Evolutionary conservation across 2,888 invertebrate species (phyloP), one percentile per base, ranked within the genome.

Genomic region (Pediacus dermestoides): DNA sequence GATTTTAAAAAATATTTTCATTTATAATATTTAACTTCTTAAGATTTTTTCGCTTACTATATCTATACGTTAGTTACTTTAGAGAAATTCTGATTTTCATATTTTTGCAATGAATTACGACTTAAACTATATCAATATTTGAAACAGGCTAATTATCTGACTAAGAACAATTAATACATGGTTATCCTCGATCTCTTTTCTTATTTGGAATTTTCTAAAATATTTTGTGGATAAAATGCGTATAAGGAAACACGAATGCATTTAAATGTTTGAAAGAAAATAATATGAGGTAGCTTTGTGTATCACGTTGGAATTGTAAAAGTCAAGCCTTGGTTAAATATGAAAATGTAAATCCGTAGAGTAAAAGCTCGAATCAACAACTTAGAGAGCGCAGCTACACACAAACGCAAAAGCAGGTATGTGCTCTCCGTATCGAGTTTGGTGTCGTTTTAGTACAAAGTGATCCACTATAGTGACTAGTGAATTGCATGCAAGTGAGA

Each of bases 371-470:
- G 42, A 39, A 39, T 26, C 37, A 27, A 32, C 33, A 30, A 30
- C 37, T 30, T 37, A 30, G 37, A 27, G 30, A 25, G 23, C 23
- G 21, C 21, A 18, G n/a, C 6, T 7, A 18, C 21, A 18, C 6
- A 18, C 21, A 18, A n/a, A n/a, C n/a, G 21, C 21, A 18, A 6
- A 18, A 34, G 42, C 42, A 39, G 42, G 35, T 39, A 39, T 37
- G 34, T 34, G 27, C 37, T 39, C 40, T 37, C 34, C 37, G 31
- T 34, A 44, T 44, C 44, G 34, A 44, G 36, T 44, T 45, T 48
- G 44, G 45, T 48, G 46, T 46, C 46, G 45, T 42, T 45, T 46
- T 39, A 38, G 45, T 37, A 46, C 51, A 51, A 51, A 49, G 47
- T 49, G 51, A 51, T 49, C 51, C 47, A 44, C 48, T 42, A n/a